Evolutionary conservation across 2,797 vertebrate species (phyloP).

Genomic region (Sparidentex hasta): DNA sequence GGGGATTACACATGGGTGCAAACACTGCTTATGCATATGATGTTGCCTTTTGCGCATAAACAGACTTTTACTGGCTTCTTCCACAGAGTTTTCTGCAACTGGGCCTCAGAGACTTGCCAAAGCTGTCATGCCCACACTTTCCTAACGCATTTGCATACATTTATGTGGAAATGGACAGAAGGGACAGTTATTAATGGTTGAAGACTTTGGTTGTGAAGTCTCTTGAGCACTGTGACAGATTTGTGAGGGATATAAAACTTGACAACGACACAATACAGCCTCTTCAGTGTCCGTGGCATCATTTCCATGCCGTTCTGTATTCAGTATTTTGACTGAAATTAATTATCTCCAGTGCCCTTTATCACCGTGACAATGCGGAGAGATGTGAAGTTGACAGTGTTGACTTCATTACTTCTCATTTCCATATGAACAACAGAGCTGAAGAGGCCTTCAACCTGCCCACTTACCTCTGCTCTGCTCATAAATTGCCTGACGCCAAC

Average conservation of each 20-base stretch:
- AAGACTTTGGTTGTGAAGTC: slow-evolving; percentile 35
- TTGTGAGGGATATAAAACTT: slow-evolving; percentile 55
- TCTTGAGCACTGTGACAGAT: slow-evolving; percentile 40
- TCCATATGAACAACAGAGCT: slow-evolving; percentile 72
- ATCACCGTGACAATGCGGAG: slow-evolving; percentile 68
- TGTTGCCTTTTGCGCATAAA: slow-evolving; percentile 24
- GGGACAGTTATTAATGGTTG: slow-evolving; percentile 42
- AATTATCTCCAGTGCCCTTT: slow-evolving; percentile 74
- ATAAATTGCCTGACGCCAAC: slow-evolving; percentile 45
- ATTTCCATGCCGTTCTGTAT: slow-evolving; percentile 37
- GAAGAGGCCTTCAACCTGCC: slow-evolving; percentile 73
- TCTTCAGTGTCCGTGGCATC: slow-evolving; percentile 52
- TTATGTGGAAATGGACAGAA: slow-evolving; percentile 28
- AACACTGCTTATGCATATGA: slow-evolving; percentile 27
- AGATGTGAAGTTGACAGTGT: slow-evolving; percentile 72
- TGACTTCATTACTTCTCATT: slow-evolving; percentile 82
- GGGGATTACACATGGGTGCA: slow-evolving; percentile 38
- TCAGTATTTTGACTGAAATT: slow-evolving; percentile 70
- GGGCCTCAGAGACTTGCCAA: slow-evolving; percentile 22
- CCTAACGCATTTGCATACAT: slow-evolving; percentile 34
- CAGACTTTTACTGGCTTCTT: slow-evolving; percentile 19
- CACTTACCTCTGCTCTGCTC: slow-evolving; percentile 60
- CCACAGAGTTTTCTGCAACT: slow-evolving; percentile 16
- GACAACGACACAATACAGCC: slow-evolving; percentile 47
- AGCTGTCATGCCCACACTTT: neutral